Evolutionary conservation across 2,888 invertebrate genomes (phyloP), one percentile per base, ranked within the genome.

Genomic region (Dermolepida albohirtum): DNA sequence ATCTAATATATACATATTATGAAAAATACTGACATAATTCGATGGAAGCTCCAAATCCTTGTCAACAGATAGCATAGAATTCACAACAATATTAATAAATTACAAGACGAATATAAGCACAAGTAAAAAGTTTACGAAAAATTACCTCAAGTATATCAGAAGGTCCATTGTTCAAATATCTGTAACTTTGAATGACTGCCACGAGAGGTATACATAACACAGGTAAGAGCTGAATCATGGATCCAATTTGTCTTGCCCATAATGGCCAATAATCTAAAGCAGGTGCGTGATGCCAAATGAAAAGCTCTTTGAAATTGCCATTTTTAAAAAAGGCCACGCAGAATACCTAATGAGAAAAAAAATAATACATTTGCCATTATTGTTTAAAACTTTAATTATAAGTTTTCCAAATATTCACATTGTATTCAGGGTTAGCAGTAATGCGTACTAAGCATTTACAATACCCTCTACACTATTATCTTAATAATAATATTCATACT

Each of bases 111-210:
- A 34, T 1, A 8, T 47, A 47, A 1, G 5, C 11, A 5, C 11
- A 47, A 16, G 14, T 22, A 22, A 4, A 1, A 5, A 16, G 1
- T 47, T 47, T 47, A 47, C 1, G 11, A 2, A 27, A 8, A 40
- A 89, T 89, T 84, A 95, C 95, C 81, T 95, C 95, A 66, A 95
- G 87, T 77, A 95, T 91, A 83, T 95, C 95, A 0, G 92, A 88
- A n/a, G 94, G 94, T 39, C 94, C 95, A 72, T 87, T 90, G 74
- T 90, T 91, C 75, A 96, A 85, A 81, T 95, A 95, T 54, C 92
- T 87, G 77, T 89, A 91, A 67, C 90, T 91, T 78, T 90, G 90
- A 63, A 92, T 86, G 74, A 92, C 87, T 0, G 91, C 92, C 0
- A 90, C 88, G 12, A 90, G 81, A 0, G 93, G 95, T 39, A 95